Evolutionary conservation across 2,113 vertebrate species (phyloP).

Genomic region (Vimba vimba): DNA sequence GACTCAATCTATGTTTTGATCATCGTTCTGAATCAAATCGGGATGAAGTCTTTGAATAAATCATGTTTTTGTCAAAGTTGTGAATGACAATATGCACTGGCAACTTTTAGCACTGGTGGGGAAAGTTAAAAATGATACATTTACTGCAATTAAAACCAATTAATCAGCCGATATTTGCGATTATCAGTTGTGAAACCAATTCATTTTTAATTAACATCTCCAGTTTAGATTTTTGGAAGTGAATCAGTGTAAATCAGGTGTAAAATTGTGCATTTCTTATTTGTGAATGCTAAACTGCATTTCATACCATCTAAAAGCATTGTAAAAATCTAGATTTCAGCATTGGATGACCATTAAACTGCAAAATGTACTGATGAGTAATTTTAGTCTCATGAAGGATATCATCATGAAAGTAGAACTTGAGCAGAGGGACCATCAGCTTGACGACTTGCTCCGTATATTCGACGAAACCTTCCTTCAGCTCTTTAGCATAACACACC

Average conservation of each 20-base stretch:
- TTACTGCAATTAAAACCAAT: too few species aligned
- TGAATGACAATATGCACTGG: too few species aligned
- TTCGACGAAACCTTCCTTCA: conserved; percentile 98
- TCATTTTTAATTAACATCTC: neutral
- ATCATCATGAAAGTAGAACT: conserved; percentile 99
- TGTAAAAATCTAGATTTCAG: neutral
- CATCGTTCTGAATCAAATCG: too few species aligned
- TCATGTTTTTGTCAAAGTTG: too few species aligned
- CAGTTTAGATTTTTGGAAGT: neutral
- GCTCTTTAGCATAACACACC: conserved; percentile 98
- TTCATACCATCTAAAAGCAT: neutral
- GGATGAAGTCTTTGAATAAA: too few species aligned
- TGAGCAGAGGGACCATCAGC: conserved; percentile 96
- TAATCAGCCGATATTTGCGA: too few species aligned
- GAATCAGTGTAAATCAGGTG: neutral
- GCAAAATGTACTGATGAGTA: rapidly evolving
- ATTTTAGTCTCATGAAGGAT: conserved; percentile 80
- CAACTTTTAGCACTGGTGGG: too few species aligned
- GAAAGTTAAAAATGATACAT: too few species aligned
- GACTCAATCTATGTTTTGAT: too few species aligned
- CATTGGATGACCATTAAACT: neutral
- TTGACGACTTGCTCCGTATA: conserved; percentile 99
- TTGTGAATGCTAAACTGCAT: neutral
- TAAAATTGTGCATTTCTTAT: neutral
- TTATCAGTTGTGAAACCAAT: too few species aligned